Conservation (phyloP, 2,888 invertebrate genomes). For the Chelonus formosanus region DNA sequence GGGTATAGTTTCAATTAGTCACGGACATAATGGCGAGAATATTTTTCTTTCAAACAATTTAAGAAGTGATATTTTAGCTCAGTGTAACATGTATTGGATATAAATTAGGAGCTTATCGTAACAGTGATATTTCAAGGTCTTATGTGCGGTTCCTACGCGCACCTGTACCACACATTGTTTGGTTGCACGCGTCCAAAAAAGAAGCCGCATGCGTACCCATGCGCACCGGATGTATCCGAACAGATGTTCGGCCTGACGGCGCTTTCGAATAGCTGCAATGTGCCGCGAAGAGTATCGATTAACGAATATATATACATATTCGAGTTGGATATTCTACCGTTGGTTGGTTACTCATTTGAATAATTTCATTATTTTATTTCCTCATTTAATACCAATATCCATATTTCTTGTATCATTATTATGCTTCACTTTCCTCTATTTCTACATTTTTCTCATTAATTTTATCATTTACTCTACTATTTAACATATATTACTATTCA, state of each 20-base stretch:
- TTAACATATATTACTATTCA: slow-evolving; percentile 2
- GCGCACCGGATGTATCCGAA: slow-evolving; percentile 36
- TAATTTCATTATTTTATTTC: slow-evolving; percentile 11
- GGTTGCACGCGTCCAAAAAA: slow-evolving; percentile 18
- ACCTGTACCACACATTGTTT: slow-evolving; percentile 33
- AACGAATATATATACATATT: slow-evolving; percentile 4
- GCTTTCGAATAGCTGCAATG: slow-evolving; percentile 17
- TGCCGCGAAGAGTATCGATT: slow-evolving; percentile 21
- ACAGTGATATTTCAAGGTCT: slow-evolving; percentile 29
- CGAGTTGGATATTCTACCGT: not conserved
- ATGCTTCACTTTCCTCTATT: too few relatives aligned
- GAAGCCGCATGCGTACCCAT: slow-evolving; percentile 33
- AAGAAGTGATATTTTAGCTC: not conserved
- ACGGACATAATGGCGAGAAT: too few relatives aligned
- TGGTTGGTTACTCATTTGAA: not conserved
- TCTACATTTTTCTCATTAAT: slow-evolving; percentile 7
- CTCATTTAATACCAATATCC: not conserved
- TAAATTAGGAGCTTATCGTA: slow-evolving; percentile 4
- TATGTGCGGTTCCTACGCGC: slow-evolving; percentile 17
- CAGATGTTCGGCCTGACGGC: slow-evolving; percentile 31
- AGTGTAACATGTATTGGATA: not conserved
- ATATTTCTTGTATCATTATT: not conserved
- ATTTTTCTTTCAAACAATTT: too few relatives aligned
- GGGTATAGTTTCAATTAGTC: too few relatives aligned
- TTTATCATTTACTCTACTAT: not conserved